phyloP scores from a whole-genome alignment of 1,140 invertebrate genomes.

The Cephus cinctus region DNA sequence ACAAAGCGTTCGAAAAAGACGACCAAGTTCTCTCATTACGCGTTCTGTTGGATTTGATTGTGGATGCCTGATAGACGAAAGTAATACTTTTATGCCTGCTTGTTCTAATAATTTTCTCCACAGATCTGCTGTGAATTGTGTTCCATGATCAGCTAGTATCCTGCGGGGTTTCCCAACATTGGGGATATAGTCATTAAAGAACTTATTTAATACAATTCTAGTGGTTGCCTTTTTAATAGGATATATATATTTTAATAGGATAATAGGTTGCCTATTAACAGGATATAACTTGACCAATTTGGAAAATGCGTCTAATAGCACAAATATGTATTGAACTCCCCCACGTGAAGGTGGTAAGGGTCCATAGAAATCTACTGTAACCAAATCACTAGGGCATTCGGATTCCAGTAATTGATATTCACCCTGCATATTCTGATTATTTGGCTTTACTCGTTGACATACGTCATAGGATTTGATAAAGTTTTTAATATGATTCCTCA shows the following conservation, averaged over 20 bases:
- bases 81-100: constrained; percentile 15
- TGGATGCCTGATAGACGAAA: constrained; percentile 31
- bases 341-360: constrained; percentile 24
- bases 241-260: no score
- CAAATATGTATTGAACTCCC: constrained; percentile 34
- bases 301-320: constrained; percentile 35
- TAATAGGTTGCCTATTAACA: no score
- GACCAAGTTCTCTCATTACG: constrained; percentile 31
- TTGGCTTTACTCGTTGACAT: constrained; percentile 11
- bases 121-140: constrained; percentile 18
- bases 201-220: constrained; percentile 11
- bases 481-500: background rate
- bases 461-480: constrained; percentile 1
- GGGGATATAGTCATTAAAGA: constrained; percentile 20
- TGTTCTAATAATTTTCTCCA: constrained; percentile 19
- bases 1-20: constrained; percentile 28
- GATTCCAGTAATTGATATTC: constrained; percentile 9
- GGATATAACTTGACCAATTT: constrained; percentile 36
- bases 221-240: constrained; percentile 27
- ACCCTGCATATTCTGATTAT: constrained; percentile 14
- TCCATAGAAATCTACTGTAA: constrained; percentile 37
- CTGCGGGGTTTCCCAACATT: constrained; percentile 13
- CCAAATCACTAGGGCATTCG: constrained; percentile 15
- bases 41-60: constrained; percentile 31
- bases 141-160: constrained; percentile 22